phyloP scores from a whole-genome alignment of 2,888 invertebrate species.

The Heliothis peltigera region DNA sequence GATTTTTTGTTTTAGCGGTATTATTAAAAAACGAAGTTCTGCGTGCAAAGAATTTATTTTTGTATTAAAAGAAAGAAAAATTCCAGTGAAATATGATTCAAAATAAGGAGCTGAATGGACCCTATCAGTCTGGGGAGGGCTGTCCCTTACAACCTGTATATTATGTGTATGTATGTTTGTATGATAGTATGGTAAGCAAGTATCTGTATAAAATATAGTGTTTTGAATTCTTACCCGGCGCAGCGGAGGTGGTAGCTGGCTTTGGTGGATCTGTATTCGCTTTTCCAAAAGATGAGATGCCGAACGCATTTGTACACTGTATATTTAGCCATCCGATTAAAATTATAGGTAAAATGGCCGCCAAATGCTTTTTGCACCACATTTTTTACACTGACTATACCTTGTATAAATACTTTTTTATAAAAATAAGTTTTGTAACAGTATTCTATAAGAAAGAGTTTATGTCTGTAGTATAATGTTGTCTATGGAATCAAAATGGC shows the following conservation, averaged over 20 bases:
- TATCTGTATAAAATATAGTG: constrained; percentile 44
- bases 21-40: too few species aligned
- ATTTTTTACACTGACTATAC: constrained; percentile 54
- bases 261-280: constrained; percentile 84
- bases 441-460: constrained; percentile 40
- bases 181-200: constrained; percentile 43
- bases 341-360: constrained; percentile 65
- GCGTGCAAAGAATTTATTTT: too few species aligned
- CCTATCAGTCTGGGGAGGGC: too few species aligned
- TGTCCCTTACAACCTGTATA: too few species aligned
- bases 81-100: too few species aligned
- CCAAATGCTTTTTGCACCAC: constrained; percentile 52
- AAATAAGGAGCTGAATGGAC: too few species aligned
- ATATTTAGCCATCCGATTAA: constrained; percentile 70
- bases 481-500: constrained; percentile 46
- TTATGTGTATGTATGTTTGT: constrained; percentile 39
- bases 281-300: constrained; percentile 84
- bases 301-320: constrained; percentile 74
- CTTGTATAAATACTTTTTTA: constrained; percentile 13
- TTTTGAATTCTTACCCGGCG: constrained; percentile 80
- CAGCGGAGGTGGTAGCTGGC: constrained; percentile 78
- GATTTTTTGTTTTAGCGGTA: too few species aligned
- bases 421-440: constrained; percentile 22
- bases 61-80: too few species aligned
- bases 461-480: constrained; percentile 21